Evolutionary conservation across 2,888 invertebrate species (phyloP).

Genomic region (Yponomeuta malinellus): DNA sequence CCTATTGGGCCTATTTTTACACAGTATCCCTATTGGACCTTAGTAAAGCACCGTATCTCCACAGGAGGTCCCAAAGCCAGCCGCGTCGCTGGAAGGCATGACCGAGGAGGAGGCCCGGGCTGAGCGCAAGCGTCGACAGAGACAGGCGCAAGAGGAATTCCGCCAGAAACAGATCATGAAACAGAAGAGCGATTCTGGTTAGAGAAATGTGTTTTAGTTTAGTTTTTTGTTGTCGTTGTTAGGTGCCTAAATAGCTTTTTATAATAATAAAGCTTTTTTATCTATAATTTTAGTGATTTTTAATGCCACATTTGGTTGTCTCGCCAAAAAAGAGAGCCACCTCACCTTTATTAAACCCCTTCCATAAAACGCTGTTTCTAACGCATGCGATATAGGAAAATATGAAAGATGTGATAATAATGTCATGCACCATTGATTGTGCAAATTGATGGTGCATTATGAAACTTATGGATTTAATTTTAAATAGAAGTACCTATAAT

Average conservation of each 20-base stretch:
- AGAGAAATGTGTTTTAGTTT: slow-evolving; percentile 25
- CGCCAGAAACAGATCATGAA: slow-evolving; percentile 50
- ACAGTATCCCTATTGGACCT: too few species aligned
- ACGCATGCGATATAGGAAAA: too few species aligned
- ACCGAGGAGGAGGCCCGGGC: slow-evolving; percentile 58
- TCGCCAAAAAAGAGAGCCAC: neutral
- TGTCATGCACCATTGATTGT: too few species aligned
- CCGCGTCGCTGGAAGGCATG: slow-evolving; percentile 24
- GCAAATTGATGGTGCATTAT: too few species aligned
- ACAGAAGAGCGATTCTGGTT: slow-evolving; percentile 42
- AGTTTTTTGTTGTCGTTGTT: too few species aligned
- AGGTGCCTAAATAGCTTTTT: neutral
- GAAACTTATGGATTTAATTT: too few species aligned
- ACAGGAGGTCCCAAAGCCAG: neutral
- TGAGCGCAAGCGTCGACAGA: slow-evolving; percentile 60
- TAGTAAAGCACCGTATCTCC: neutral
- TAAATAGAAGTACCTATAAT: too few species aligned
- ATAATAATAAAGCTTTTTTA: neutral
- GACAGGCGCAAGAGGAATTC: slow-evolving; percentile 65
- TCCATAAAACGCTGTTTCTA: too few species aligned
- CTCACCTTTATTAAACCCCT: neutral
- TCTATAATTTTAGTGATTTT: neutral
- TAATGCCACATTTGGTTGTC: neutral
- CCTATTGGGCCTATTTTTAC: too few species aligned
- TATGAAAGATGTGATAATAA: too few species aligned